Evolutionary conservation across 2,888 invertebrate species (phyloP), one percentile per base, ranked within the genome.

Genomic region (Hirtodrosophila duncani): DNA sequence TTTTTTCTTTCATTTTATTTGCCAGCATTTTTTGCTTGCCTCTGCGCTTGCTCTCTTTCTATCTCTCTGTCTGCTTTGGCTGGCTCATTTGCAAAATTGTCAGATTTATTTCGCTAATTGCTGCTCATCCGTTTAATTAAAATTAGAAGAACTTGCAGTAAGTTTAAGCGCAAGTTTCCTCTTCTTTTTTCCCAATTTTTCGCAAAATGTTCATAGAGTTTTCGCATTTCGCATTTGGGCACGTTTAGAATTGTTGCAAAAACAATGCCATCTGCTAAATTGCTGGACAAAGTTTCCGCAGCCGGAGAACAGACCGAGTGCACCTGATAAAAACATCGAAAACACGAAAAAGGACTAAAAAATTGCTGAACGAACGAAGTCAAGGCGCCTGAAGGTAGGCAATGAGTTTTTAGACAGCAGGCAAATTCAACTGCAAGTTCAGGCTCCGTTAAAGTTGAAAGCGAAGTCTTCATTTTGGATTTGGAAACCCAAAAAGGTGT

Each of bases 121-220:
- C 80, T 72, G 77, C 69, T 68, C 78, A 77, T 80, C 74, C 69
- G 69, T 77, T 77, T 77, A 77, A 77, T 77, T 77, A 80, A 80
- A 72, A 80, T 63, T 58, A 80, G 74, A 77, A 80, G 57, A 62
- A 68, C 67, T 61, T 48, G 50, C 43, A 27, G 36, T 42, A 38
- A 43, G 30, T 66, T 74, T 45, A 70, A 55, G 63, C 34, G 51
- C 48, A 78, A 66, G 58, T 58, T 52, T 64, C 55, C 45, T 43
- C 4, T 21, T 13, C 21, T 23, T 41, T 36, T 53, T 29, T 61
- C 53, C 58, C 49, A 45, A 67, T 52, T 62, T 59, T 38, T n/a
- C n/a, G n/a, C n/a, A n/a, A n/a, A n/a, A n/a, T n/a, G n/a, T n/a
- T n/a, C n/a, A n/a, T n/a, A n/a, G n/a, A n/a, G n/a, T n/a, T n/a